Percentiles rank a stretch among this genome's conserved stretches.
These are phyloP conservation scores for Cydia amplana DNA, from an alignment of 1,140 invertebrate species.

Conservation along the genomic window DNA sequence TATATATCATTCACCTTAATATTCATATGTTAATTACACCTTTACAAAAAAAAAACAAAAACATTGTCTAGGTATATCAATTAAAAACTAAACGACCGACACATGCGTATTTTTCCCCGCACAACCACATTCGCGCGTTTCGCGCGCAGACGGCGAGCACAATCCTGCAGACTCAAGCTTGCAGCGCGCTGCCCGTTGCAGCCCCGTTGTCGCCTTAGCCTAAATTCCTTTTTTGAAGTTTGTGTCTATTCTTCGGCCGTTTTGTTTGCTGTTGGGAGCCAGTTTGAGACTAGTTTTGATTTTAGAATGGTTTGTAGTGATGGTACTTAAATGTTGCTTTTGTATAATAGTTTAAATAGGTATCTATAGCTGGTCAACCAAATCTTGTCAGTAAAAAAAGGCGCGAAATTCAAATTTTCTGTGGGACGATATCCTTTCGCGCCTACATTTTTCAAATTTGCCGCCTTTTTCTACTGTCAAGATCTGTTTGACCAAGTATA, in stretches of 20 bases:
- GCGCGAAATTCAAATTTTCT: too few species aligned
- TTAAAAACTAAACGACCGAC: too few species aligned
- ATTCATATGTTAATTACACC: too few species aligned
- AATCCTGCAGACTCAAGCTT: conserved; percentile 35
- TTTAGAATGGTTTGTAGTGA: neutral
- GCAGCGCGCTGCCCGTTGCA: conserved; percentile 35
- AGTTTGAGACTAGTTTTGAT: conserved; percentile 11
- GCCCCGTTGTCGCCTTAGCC: conserved; percentile 37
- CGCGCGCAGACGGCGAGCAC: conserved; percentile 1
- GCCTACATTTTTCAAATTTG: too few species aligned
- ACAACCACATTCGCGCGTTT: conserved; percentile 6
- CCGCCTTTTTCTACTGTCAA: too few species aligned
- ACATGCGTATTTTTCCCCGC: conserved; percentile 8
- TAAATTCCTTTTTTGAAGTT: conserved; percentile 16
- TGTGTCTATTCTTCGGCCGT: conserved; percentile 1
- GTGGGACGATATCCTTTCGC: too few species aligned
- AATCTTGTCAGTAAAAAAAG: too few species aligned
- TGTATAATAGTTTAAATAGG: neutral
- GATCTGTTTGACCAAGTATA: too few species aligned
- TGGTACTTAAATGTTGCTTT: neutral
- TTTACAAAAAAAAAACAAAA: too few species aligned
- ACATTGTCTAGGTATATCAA: too few species aligned
- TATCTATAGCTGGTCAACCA: too few species aligned
- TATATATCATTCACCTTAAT: too few species aligned
- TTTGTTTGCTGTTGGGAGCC: conserved; percentile 10